Evolutionary conservation across 1,140 invertebrate species (phyloP).

Genomic region (Octopus bimaculoides): DNA sequence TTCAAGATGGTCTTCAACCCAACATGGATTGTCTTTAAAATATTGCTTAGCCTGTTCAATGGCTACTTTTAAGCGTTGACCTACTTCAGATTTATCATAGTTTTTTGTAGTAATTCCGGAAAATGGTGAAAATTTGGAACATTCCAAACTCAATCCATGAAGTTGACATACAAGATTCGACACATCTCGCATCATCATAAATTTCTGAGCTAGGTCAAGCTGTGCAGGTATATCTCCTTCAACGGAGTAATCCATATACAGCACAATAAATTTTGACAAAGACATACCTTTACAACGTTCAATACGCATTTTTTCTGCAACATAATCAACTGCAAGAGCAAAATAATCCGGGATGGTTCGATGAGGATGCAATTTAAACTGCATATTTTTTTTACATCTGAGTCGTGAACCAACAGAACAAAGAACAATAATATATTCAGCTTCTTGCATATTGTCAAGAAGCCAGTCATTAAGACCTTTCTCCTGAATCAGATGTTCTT

Average conservation of each 20-base stretch:
- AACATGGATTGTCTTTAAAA: slow-evolving; percentile 43
- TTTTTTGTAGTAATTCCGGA: slow-evolving; percentile 27
- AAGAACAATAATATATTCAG: slow-evolving; percentile 49
- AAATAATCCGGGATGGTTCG: slow-evolving; percentile 48
- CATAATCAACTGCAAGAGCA: slow-evolving; percentile 50
- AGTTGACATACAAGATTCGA: slow-evolving; percentile 41
- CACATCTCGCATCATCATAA: slow-evolving; percentile 48
- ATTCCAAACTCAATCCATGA: slow-evolving; percentile 35
- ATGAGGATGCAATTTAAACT: slow-evolving; percentile 35
- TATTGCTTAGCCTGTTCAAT: slow-evolving; percentile 47
- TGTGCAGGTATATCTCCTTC: slow-evolving; percentile 48
- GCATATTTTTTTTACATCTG: slow-evolving; percentile 44
- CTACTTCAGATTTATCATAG: slow-evolving; percentile 40
- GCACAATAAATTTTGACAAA: slow-evolving; percentile 41
- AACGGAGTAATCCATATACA: slow-evolving; percentile 48
- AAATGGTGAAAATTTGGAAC: slow-evolving; percentile 29
- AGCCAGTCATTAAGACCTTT: slow-evolving; percentile 47
- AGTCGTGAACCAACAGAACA: slow-evolving; percentile 49
- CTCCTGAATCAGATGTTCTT: slow-evolving; percentile 44
- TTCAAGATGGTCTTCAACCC: slow-evolving; percentile 50
- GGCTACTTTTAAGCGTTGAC: slow-evolving; percentile 38
- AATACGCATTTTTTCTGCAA: slow-evolving; percentile 49
- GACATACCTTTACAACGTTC: slow-evolving; percentile 44
- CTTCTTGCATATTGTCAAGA: slow-evolving; percentile 45
- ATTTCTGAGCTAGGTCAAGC: slow-evolving; percentile 41